A percentile compares a stretch with the other conserved stretches of the same genome.
phyloP scores from a whole-genome alignment of 2,113 vertebrate species.

The Phoenicopterus ruber region DNA sequence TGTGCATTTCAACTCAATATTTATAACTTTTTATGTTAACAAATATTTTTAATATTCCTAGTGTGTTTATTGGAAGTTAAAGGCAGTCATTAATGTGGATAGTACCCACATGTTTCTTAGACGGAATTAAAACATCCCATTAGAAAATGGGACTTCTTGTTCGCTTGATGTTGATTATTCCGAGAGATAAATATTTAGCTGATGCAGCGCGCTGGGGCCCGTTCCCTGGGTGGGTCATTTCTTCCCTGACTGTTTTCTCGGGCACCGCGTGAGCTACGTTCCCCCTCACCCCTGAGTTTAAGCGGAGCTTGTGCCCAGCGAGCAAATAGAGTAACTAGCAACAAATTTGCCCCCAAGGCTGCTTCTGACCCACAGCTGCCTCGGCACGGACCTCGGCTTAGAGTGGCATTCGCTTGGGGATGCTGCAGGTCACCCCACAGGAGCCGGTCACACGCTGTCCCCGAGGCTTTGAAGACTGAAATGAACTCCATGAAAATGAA shows the following conservation, averaged over 20 bases:
- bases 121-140: neutral
- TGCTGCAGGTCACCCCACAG: neutral
- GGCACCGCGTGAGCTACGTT: fast-evolving
- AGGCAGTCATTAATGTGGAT: neutral
- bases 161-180: neutral
- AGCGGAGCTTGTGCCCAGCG: neutral
- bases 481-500: neutral
- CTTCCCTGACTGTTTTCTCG: neutral
- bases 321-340: neutral
- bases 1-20: neutral
- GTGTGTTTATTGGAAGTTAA: neutral
- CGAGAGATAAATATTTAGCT: neutral
- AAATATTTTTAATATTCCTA: neutral
- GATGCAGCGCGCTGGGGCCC: neutral
- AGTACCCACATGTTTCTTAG: neutral
- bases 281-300: neutral
- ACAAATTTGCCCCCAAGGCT: neutral
- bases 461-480: neutral
- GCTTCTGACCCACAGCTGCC: neutral
- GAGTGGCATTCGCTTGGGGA: neutral
- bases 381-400: neutral
- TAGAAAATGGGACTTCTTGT: neutral
- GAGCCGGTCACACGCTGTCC: neutral
- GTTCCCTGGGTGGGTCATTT: neutral
- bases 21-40: neutral